Evolutionary conservation across 2,888 invertebrate genomes (phyloP).

Genomic region (Archips crataeganus): DNA sequence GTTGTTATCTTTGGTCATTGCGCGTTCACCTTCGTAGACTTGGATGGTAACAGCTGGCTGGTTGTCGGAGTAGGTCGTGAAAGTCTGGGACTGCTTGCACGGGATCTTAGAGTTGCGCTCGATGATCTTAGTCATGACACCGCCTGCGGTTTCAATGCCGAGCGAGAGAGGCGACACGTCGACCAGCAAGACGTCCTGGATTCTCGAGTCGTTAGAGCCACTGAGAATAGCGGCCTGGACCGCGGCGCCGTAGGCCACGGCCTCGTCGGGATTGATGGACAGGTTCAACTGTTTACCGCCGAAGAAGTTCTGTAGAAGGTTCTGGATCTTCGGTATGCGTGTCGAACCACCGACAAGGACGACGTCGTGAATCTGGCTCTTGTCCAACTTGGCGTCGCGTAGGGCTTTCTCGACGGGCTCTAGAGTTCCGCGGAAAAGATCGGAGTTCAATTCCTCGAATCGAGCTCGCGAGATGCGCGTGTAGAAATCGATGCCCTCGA

Average conservation of each 20-base stretch:
- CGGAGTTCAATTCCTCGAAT: constrained; percentile 89
- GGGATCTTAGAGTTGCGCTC: constrained; percentile 88
- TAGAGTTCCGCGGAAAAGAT: constrained; percentile 88
- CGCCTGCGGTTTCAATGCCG: constrained; percentile 90
- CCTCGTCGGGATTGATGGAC: constrained; percentile 91
- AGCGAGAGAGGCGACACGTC: constrained; percentile 86
- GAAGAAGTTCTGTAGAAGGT: constrained; percentile 88
- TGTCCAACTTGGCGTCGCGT: constrained; percentile 90
- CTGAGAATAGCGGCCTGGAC: constrained; percentile 88
- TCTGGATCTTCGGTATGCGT: constrained; percentile 90
- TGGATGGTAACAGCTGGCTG: constrained; percentile 89
- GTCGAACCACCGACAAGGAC: constrained; percentile 92
- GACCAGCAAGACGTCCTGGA: constrained; percentile 86
- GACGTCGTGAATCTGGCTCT: constrained; percentile 89
- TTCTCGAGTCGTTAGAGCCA: constrained; percentile 88
- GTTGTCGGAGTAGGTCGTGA: constrained; percentile 91
- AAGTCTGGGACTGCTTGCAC: constrained; percentile 87
- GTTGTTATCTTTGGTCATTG: constrained; percentile 90
- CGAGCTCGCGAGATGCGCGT: constrained; percentile 88
- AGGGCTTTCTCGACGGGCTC: constrained; percentile 90
- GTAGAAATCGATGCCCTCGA: constrained; percentile 88
- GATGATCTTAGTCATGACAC: constrained; percentile 90
- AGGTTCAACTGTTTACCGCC: constrained; percentile 88
- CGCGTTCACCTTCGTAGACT: constrained; percentile 89
- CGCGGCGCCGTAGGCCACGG: constrained; percentile 90